phyloP scores from a whole-genome alignment of 2,797 vertebrate species.

The Sebastolobus altivelis region DNA sequence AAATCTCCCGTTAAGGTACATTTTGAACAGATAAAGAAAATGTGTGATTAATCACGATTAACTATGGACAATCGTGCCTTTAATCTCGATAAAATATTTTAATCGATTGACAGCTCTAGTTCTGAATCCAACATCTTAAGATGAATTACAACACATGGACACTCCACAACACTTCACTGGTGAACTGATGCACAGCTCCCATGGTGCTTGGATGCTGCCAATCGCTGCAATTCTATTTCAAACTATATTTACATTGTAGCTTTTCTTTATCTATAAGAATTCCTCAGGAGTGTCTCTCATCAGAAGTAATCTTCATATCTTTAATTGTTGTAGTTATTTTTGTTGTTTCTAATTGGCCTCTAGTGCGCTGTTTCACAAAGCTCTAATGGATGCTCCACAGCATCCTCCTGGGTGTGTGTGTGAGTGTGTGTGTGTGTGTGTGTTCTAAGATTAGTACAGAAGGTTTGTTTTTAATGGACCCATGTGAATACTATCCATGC shows the following conservation, averaged over 20 bases:
- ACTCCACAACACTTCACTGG: background rate
- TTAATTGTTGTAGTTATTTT: constrained; percentile 18
- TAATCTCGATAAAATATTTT: background rate
- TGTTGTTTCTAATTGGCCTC: constrained; percentile 42
- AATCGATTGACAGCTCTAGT: too few relatives aligned
- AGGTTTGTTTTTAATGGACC: constrained; percentile 54
- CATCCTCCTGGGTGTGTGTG: background rate
- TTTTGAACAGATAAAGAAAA: too few relatives aligned
- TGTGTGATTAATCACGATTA: too few relatives aligned
- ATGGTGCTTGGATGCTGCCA: constrained; percentile 7
- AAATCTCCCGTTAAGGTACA: too few relatives aligned
- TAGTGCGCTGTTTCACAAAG: constrained; percentile 28
- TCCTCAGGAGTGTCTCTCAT: constrained; percentile 12
- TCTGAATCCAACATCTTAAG: background rate
- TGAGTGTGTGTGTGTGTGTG: background rate
- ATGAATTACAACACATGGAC: constrained; percentile 2
- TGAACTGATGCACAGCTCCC: background rate
- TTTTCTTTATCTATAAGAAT: constrained; percentile 13
- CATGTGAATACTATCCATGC: constrained; percentile 38
- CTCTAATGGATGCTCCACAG: constrained; percentile 28
- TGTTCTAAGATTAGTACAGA: constrained; percentile 52
- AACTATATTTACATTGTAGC: constrained; percentile 7
- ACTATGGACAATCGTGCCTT: too few relatives aligned
- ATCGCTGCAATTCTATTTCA: constrained; percentile 27
- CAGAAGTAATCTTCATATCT: constrained; percentile 21